Percentiles rank a stretch among this genome's conserved stretches.
phyloP scores from a whole-genome alignment of 2,113 vertebrate genomes.

The Dermatemys mawii region DNA sequence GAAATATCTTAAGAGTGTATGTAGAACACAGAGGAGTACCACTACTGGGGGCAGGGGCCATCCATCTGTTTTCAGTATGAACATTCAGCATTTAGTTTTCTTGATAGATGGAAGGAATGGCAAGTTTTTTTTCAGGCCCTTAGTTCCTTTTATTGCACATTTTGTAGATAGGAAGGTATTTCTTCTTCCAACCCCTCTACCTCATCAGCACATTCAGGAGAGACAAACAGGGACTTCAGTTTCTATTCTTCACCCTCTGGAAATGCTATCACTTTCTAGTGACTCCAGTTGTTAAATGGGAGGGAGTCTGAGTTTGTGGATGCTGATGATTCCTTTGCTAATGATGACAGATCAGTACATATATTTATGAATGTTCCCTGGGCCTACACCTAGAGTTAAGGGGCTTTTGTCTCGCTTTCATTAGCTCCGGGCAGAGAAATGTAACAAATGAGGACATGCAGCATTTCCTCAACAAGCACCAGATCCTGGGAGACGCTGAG shows the following conservation, averaged over 20 bases:
- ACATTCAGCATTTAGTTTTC: background rate
- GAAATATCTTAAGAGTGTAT: background rate
- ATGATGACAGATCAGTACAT: background rate
- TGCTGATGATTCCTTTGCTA: constrained; percentile 34
- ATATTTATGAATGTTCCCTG: background rate
- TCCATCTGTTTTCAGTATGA: background rate
- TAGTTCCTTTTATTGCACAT: background rate
- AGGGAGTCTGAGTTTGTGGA: constrained; percentile 3
- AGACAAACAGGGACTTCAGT: constrained; percentile 43
- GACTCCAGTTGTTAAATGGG: constrained; percentile 35
- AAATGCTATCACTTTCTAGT: constrained; percentile 42
- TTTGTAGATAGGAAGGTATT: background rate
- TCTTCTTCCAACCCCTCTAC: background rate
- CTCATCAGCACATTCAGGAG: constrained; percentile 51
- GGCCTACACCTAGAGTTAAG: background rate
- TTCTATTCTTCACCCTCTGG: constrained; percentile 54
- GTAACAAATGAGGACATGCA: background rate
- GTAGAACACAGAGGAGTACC: background rate
- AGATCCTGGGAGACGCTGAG: constrained; percentile 19
- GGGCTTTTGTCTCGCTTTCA: background rate
- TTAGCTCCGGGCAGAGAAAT: background rate
- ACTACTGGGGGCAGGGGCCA: background rate
- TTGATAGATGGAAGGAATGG: background rate
- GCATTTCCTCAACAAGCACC: background rate
- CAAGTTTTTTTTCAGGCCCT: background rate